Evolutionary conservation across 2,888 invertebrate genomes (phyloP).

Genomic region (Galerucella pusilla): DNA sequence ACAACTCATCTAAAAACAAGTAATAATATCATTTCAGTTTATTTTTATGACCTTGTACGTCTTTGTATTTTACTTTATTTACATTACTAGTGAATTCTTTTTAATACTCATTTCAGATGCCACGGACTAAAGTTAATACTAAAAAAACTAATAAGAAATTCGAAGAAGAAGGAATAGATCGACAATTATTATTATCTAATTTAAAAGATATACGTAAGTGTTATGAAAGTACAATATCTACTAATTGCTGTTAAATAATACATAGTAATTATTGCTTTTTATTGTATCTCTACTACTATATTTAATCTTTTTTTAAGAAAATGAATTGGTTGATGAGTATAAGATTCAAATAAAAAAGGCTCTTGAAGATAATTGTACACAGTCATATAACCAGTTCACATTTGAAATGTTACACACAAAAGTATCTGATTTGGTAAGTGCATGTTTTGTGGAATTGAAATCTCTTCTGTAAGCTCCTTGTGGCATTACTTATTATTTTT

Average conservation of each 20-base stretch:
- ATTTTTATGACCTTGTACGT: too few species aligned
- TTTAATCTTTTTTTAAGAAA: not conserved
- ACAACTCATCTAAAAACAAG: too few species aligned
- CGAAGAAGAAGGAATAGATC: slow-evolving; percentile 22
- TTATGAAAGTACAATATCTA: slow-evolving; percentile 3
- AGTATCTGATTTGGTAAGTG: slow-evolving; percentile 4
- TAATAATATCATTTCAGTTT: too few species aligned
- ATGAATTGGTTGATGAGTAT: not conserved
- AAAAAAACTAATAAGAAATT: slow-evolving; percentile 25
- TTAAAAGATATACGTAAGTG: slow-evolving; percentile 3
- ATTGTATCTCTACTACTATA: not conserved
- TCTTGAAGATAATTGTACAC: not conserved
- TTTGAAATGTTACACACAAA: not conserved
- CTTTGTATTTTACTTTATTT: too few species aligned
- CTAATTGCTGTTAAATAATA: too few species aligned
- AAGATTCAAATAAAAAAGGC: too few species aligned
- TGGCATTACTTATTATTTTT: too few species aligned
- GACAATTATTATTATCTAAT: slow-evolving; percentile 1
- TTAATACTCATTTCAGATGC: slow-evolving; percentile 40
- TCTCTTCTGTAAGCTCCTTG: not conserved
- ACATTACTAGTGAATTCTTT: not conserved
- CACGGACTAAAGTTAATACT: slow-evolving; percentile 39
- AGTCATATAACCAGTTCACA: not conserved
- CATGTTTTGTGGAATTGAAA: not conserved
- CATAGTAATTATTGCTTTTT: not conserved